phyloP scores from a whole-genome alignment of 2,113 vertebrate genomes.

The Alligator sinensis region DNA sequence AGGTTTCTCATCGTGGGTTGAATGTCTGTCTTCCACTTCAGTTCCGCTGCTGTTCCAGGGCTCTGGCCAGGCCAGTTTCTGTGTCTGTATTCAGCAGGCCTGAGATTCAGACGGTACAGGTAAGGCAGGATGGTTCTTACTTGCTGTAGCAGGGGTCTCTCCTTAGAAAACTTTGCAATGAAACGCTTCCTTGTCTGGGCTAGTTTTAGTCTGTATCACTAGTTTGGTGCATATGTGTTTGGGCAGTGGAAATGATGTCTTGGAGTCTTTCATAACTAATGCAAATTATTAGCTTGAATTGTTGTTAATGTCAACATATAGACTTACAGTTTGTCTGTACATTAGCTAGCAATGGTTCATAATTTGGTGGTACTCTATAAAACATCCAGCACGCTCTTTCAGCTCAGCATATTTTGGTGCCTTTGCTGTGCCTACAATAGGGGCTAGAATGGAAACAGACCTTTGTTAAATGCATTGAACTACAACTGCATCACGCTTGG shows the following conservation, averaged over 20 bases:
- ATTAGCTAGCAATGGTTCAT: neutral
- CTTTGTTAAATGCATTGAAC: neutral
- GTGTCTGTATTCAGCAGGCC: conserved; percentile 73
- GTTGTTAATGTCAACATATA: neutral
- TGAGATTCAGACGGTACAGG: conserved; percentile 67
- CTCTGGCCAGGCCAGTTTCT: conserved; percentile 77
- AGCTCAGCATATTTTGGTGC: neutral
- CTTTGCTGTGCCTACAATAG: neutral
- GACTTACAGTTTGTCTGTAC: neutral
- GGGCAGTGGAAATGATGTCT: rapidly evolving
- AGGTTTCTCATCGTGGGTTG: rapidly evolving
- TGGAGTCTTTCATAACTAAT: rapidly evolving
- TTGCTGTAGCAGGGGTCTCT: neutral
- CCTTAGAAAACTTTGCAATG: neutral
- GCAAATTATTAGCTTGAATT: neutral
- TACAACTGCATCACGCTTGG: rapidly evolving
- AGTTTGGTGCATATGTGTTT: neutral
- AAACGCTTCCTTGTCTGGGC: neutral
- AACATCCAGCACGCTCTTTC: no score
- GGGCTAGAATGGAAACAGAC: rapidly evolving
- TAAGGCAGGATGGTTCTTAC: conserved; percentile 18
- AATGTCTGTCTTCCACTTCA: conserved; percentile 35
- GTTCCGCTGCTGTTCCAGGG: conserved; percentile 79
- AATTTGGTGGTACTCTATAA: no score
- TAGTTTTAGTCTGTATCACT: neutral